These are phyloP conservation scores for Artibeus jamaicensis DNA, from an alignment of 2,797 vertebrate species.

Conservation along the genomic window DNA sequence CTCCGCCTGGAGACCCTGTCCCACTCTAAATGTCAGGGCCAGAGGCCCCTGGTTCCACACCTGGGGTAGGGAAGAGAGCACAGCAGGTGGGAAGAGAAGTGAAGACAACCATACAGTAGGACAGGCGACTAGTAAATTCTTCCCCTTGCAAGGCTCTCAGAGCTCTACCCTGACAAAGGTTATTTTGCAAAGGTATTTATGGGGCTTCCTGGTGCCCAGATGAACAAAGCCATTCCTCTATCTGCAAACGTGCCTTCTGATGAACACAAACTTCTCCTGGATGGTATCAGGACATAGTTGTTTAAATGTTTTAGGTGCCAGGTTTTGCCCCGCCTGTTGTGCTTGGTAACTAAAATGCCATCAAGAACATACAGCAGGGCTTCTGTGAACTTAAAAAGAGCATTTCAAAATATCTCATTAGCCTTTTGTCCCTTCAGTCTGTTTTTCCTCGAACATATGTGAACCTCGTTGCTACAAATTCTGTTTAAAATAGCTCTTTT, in stretches of 20 bases:
- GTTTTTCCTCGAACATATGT: slow-evolving; percentile 69
- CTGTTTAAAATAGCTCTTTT: slow-evolving; percentile 68
- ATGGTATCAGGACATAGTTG: background rate
- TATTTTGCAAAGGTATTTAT: background rate
- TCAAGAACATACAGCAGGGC: slow-evolving; percentile 68
- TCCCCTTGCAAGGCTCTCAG: background rate
- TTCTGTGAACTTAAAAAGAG: slow-evolving; percentile 52
- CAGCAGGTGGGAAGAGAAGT: background rate
- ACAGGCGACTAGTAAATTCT: background rate
- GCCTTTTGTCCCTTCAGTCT: slow-evolving; percentile 54
- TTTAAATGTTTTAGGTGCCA: slow-evolving; percentile 44
- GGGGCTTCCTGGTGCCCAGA: background rate
- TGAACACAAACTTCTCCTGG: background rate
- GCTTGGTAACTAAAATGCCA: slow-evolving; percentile 75
- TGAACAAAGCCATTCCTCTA: background rate
- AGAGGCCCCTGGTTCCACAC: background rate
- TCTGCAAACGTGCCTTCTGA: background rate
- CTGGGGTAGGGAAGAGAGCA: background rate
- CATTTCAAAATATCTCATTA: slow-evolving; percentile 72
- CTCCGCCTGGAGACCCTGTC: background rate
- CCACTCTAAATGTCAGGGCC: background rate
- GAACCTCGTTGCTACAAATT: slow-evolving; percentile 68
- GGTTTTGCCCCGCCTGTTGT: slow-evolving; percentile 69
- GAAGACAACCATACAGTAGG: background rate
- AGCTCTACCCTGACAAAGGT: background rate